phyloP scores from a whole-genome alignment of 2,113 vertebrate species.

The Entosphenus tridentatus region DNA sequence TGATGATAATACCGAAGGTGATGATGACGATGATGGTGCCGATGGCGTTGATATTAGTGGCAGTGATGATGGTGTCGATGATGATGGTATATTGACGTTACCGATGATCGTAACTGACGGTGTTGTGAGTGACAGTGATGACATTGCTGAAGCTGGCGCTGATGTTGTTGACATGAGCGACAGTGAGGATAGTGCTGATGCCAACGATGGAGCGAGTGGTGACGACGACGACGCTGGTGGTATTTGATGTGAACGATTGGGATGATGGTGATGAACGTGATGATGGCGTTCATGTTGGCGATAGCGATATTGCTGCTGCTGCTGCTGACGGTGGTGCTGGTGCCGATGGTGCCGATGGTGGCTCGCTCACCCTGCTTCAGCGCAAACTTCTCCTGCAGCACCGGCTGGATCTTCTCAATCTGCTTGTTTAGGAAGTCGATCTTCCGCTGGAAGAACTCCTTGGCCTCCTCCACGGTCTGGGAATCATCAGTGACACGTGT shows the following conservation, averaged over 20 bases:
- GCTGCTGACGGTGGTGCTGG: neutral
- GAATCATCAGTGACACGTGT: slow-evolving; percentile 4
- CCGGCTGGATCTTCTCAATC: slow-evolving; percentile 76
- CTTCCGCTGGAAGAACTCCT: slow-evolving; percentile 64
- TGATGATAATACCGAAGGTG: too few species aligned
- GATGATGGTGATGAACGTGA: neutral
- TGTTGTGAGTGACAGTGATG: too few species aligned
- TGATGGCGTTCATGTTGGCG: neutral
- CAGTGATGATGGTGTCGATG: too few species aligned
- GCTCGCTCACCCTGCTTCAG: slow-evolving; percentile 59
- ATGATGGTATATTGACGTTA: too few species aligned
- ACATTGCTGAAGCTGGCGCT: too few species aligned
- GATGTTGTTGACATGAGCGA: too few species aligned
- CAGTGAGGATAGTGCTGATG: neutral
- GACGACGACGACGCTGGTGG: neutral
- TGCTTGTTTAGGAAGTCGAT: slow-evolving; percentile 77
- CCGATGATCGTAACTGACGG: too few species aligned
- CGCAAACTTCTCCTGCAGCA: slow-evolving; percentile 57
- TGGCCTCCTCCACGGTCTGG: slow-evolving; percentile 44
- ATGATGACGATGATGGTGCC: too few species aligned
- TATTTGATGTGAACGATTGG: neutral
- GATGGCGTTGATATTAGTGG: too few species aligned
- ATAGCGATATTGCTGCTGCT: neutral
- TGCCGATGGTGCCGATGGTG: neutral
- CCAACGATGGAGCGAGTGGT: neutral